These are phyloP conservation scores for Torymus aiolomorphi DNA, from an alignment of 2,888 invertebrate genomes.

Conservation along the genomic window DNA sequence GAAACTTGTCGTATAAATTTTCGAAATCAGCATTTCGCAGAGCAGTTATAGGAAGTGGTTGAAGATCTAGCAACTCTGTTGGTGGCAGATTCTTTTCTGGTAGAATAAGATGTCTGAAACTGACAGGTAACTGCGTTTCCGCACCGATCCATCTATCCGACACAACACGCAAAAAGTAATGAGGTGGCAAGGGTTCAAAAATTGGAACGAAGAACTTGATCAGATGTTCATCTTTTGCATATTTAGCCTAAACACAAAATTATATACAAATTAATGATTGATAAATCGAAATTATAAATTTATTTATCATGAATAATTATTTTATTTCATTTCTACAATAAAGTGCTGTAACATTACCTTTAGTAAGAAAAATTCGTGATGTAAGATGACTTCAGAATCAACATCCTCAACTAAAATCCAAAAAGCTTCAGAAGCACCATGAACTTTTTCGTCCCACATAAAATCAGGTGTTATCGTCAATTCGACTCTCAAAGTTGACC, in stretches of 20 bases:
- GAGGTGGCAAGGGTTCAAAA: constrained; percentile 98
- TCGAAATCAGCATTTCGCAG: constrained; percentile 92
- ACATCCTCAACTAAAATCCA: constrained; percentile 93
- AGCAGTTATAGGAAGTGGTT: constrained; percentile 96
- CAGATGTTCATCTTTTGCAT: constrained; percentile 94
- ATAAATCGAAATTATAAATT: too few relatives aligned
- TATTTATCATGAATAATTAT: too few relatives aligned
- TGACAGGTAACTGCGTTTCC: constrained; percentile 96
- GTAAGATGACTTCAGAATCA: constrained; percentile 92
- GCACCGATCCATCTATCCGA: constrained; percentile 96
- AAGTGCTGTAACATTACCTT: constrained; percentile 77
- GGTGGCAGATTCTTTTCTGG: constrained; percentile 99
- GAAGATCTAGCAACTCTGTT: constrained; percentile 96
- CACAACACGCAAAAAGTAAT: constrained; percentile 95
- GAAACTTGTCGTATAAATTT: constrained; percentile 90
- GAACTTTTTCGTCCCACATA: constrained; percentile 98
- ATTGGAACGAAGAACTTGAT: constrained; percentile 99
- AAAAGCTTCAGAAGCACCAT: constrained; percentile 89
- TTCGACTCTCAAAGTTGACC: constrained; percentile 94
- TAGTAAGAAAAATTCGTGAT: constrained; percentile 92
- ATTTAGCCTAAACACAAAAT: constrained; percentile 81
- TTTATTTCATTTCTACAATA: too few relatives aligned
- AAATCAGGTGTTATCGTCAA: constrained; percentile 98
- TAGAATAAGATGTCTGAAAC: constrained; percentile 96
- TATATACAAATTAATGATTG: too few relatives aligned